Conservation (phyloP, 2,888 invertebrate species). For the Gandaritis pyraliata region DNA sequence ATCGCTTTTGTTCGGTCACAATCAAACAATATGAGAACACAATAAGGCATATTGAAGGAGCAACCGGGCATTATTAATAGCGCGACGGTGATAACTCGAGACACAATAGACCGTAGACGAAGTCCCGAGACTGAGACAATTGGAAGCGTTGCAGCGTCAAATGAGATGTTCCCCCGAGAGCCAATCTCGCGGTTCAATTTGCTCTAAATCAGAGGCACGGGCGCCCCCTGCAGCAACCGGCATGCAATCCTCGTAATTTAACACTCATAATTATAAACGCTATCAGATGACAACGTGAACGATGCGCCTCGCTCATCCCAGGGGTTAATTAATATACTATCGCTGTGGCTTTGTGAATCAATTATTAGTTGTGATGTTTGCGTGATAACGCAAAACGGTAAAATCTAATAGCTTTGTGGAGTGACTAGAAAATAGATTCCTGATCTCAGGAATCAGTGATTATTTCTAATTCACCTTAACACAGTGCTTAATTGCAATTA, state of each 20-base stretch:
- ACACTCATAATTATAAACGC: conserved; percentile 59
- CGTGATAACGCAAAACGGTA: conserved; percentile 32
- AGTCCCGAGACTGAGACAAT: conserved; percentile 72
- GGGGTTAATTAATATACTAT: conserved; percentile 51
- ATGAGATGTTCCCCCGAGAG: conserved; percentile 74
- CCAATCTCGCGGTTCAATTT: conserved; percentile 80
- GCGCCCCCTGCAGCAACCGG: conserved; percentile 49
- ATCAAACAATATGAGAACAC: conserved; percentile 43
- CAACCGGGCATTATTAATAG: conserved; percentile 54
- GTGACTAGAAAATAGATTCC: conserved; percentile 15
- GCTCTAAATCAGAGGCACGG: conserved; percentile 74
- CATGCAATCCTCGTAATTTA: conserved; percentile 57
- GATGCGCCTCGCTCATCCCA: conserved; percentile 50
- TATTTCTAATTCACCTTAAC: conserved; percentile 3
- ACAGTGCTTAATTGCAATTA: neutral
- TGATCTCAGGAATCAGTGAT: neutral
- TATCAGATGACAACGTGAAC: conserved; percentile 55
- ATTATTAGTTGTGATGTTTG: conserved; percentile 46
- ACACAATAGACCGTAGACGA: conserved; percentile 62
- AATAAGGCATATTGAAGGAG: conserved; percentile 48
- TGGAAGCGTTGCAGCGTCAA: conserved; percentile 78
- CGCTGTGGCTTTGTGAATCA: conserved; percentile 48
- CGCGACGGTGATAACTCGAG: conserved; percentile 53
- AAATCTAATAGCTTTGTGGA: conserved; percentile 28
- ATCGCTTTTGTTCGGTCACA: conserved; percentile 35